These are phyloP conservation scores for Artemia sinica DNA, from an alignment of 2,888 invertebrate genomes.

Conservation along the genomic window DNA sequence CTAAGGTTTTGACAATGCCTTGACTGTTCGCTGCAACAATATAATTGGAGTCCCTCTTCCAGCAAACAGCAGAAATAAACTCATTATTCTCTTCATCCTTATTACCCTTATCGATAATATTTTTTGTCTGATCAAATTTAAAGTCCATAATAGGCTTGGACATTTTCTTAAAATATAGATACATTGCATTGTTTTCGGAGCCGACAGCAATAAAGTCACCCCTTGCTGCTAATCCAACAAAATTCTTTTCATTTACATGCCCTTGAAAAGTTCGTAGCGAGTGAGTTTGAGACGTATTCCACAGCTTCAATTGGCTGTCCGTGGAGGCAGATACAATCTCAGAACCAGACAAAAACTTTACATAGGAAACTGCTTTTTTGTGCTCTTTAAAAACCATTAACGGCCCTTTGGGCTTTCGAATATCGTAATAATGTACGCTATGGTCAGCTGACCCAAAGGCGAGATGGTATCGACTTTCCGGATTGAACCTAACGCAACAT, in stretches of 20 bases:
- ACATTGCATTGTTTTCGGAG: conserved; percentile 81
- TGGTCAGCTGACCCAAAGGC: conserved; percentile 94
- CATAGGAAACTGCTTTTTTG: conserved; percentile 82
- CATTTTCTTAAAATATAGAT: conserved; percentile 75
- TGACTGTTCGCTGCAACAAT: conserved; percentile 85
- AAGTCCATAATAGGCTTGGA: conserved; percentile 68
- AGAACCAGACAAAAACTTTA: conserved; percentile 65
- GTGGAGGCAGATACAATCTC: conserved; percentile 83
- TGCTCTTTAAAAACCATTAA: conserved; percentile 71
- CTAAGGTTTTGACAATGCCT: conserved; percentile 74
- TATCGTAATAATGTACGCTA: conserved; percentile 86
- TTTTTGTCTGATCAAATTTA: conserved; percentile 64
- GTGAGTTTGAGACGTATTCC: conserved; percentile 53
- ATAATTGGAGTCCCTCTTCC: conserved; percentile 66
- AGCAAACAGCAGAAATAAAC: conserved; percentile 88
- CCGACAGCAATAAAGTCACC: conserved; percentile 84
- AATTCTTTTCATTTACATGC: conserved; percentile 86
- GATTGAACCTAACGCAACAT: conserved; percentile 82
- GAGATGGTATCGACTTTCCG: conserved; percentile 62
- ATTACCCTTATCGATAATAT: conserved; percentile 54
- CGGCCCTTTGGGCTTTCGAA: conserved; percentile 62
- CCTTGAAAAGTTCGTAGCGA: conserved; percentile 69
- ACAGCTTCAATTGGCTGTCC: conserved; percentile 73
- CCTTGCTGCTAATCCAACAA: conserved; percentile 80
- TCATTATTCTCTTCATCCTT: conserved; percentile 61